phyloP scores from a whole-genome alignment of 2,888 invertebrate genomes.

The Galeruca laticollis region DNA sequence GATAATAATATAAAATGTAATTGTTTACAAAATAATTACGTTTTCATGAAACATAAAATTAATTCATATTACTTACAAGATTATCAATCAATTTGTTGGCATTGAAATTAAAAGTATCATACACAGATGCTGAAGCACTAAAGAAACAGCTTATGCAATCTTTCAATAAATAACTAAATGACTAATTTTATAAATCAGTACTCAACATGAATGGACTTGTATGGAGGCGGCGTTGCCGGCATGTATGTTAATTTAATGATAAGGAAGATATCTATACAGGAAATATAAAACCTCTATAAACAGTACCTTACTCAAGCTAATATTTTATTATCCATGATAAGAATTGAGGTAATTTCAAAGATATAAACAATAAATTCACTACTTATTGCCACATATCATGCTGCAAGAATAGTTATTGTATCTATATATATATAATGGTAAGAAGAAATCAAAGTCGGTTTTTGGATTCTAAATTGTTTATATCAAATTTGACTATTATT shows the following conservation, averaged over 20 bases:
- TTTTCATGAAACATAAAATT: neutral
- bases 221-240: conserved; percentile 21
- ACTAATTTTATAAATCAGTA: conserved; percentile 22
- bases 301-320: neutral
- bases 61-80: neutral
- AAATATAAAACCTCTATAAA: neutral
- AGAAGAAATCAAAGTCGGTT: too few species aligned
- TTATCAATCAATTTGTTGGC: neutral
- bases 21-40: neutral
- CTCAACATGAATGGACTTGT: conserved; percentile 27
- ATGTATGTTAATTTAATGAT: neutral
- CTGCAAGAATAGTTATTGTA: too few species aligned
- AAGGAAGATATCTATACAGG: neutral
- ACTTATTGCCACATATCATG: neutral
- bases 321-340: neutral
- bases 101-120: neutral
- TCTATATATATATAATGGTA: too few species aligned
- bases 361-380: neutral
- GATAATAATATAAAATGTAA: neutral
- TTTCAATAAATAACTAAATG: conserved; percentile 10
- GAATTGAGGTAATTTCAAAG: too few species aligned
- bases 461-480: too few species aligned
- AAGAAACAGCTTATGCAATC: conserved; percentile 3
- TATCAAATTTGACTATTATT: too few species aligned
- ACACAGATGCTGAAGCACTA: neutral